These are phyloP conservation scores for Venusia cambrica DNA, from an alignment of 2,888 invertebrate genomes.

Conservation along the genomic window DNA sequence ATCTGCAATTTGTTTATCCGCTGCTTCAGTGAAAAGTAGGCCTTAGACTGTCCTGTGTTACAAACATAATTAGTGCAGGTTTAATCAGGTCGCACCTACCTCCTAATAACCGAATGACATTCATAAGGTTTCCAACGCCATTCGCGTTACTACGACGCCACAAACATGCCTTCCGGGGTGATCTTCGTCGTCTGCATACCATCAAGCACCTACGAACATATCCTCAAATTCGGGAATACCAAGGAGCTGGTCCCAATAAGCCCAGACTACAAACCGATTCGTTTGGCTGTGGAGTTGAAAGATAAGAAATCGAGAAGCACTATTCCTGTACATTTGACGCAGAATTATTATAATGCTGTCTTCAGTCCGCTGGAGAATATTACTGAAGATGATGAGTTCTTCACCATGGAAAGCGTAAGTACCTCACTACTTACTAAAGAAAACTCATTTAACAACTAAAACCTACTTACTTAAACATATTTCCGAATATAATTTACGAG, in stretches of 20 bases:
- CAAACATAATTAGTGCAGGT: conserved; percentile 30
- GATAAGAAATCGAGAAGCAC: conserved; percentile 52
- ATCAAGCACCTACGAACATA: conserved; percentile 84
- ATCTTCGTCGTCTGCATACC: conserved; percentile 86
- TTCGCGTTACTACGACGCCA: conserved; percentile 11
- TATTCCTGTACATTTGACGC: conserved; percentile 66
- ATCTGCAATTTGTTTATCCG: too few species aligned
- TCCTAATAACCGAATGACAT: conserved; percentile 30
- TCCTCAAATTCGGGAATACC: conserved; percentile 74
- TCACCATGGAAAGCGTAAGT: conserved; percentile 85
- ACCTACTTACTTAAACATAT: too few species aligned
- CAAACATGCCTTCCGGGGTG: conserved; percentile 82
- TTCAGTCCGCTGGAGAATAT: conserved; percentile 60
- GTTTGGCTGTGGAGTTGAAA: conserved; percentile 58
- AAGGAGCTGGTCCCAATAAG: conserved; percentile 50
- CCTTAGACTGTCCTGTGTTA: not conserved
- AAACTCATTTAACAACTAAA: too few species aligned
- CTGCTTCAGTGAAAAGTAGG: conserved; percentile 1
- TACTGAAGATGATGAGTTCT: conserved; percentile 72
- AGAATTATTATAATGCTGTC: conserved; percentile 59
- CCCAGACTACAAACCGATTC: conserved; percentile 44
- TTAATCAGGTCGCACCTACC: conserved; percentile 40
- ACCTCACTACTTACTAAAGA: too few species aligned
- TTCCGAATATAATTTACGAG: too few species aligned
- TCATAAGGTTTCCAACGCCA: conserved; percentile 25